Evolutionary conservation across 2,797 vertebrate genomes (phyloP), one percentile per base, ranked within the genome.

Genomic region (Phoxinus dragarum): DNA sequence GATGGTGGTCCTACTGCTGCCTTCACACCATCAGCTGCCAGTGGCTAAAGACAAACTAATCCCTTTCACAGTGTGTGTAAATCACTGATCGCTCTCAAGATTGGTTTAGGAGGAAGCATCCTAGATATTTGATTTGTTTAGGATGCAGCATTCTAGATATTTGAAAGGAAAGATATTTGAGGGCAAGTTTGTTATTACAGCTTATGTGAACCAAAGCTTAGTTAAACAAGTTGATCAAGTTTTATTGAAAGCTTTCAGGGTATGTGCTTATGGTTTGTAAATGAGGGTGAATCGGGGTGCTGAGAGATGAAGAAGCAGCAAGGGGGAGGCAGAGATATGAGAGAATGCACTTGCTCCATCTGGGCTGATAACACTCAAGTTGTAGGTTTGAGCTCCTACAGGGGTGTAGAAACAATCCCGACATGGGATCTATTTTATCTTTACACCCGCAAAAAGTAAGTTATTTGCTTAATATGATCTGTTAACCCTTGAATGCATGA

Each of bases 1-100:
- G 67, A 80, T 80, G 64, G 69, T 52, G 84, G 82, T 87, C 87
- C 72, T 79, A 67, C 44, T 71, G 85, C 72, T 88, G 79, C 75
- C 72, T 61, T 88, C 71, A 84, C 89, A 79, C 80, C 86, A 82
- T 78, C 56, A 84, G 81, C 88, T 68, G 68, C 81, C 78, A 87
- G 54, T 80, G 69, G 81, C 27, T 69, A 69, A 49, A 47, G 61
- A 71, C 61, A 78, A 77, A 83, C 27, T 73, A 86, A 89, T 84
- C 49, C 42, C 61, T 82, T 66, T 84, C 80, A 79, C 36, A 78
- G 81, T 75, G 85, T 67, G 82, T 78, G 64, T 49, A 88, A 80
- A 85, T 81, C 71, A 78, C 79, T 67, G 61, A 81, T 80, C 27
- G 34, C 42, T 88, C 36, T 44, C n/a, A 82, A 84, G 47, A 86